phyloP scores from a whole-genome alignment of 2,113 vertebrate genomes.

The Sterrhoptilus dennistouni region DNA sequence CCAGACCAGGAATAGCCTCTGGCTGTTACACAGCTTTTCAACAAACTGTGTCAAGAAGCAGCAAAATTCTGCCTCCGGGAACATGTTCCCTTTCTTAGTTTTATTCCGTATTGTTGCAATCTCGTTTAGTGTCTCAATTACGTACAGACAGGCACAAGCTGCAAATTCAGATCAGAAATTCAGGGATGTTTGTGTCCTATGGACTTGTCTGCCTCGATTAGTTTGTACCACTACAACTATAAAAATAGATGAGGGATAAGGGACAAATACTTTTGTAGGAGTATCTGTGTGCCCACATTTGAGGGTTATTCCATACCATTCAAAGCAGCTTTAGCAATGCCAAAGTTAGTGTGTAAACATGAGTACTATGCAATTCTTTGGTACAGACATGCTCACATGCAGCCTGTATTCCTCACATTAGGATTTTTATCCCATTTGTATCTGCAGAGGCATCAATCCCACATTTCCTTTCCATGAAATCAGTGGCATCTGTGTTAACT shows the following conservation, averaged over 20 bases:
- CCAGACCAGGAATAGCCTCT: slow-evolving; percentile 72
- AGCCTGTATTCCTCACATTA: not conserved
- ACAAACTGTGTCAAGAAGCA: slow-evolving; percentile 70
- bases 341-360: not conserved
- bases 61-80: slow-evolving; percentile 66
- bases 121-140: slow-evolving; percentile 5
- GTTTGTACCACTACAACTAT: not conserved
- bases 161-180: slow-evolving; percentile 16
- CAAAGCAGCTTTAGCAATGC: not conserved
- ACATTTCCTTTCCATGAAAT: not conserved
- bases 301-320: not conserved
- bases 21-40: slow-evolving; percentile 66
- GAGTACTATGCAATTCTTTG: not conserved
- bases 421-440: not conserved
- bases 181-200: not conserved
- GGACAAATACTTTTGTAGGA: not conserved
- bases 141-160: not conserved
- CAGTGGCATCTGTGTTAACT: not conserved
- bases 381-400: not conserved
- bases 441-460: not conserved
- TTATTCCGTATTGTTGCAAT: slow-evolving; percentile 32
- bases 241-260: not conserved
- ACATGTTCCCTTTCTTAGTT: slow-evolving; percentile 47
- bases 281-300: not conserved
- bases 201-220: not conserved